Conservation (phyloP, 2,888 invertebrate genomes). For the Synergus umbraculus region DNA sequence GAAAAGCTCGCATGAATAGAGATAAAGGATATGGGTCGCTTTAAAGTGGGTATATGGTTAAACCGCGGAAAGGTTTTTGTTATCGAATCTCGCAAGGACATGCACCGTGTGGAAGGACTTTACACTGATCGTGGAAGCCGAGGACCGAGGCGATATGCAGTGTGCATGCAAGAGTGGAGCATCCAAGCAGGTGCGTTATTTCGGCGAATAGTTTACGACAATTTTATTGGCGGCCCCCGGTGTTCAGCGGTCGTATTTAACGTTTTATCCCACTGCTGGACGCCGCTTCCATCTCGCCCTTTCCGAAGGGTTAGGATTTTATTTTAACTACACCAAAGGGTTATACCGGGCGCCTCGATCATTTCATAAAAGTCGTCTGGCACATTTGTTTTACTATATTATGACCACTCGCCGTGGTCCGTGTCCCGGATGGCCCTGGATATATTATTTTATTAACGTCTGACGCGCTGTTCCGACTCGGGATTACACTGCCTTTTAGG, state of each 20-base stretch:
- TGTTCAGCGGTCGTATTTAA: constrained; percentile 76
- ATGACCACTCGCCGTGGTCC: constrained; percentile 67
- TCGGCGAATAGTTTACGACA: constrained; percentile 73
- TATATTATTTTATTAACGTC: constrained; percentile 71
- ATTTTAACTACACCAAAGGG: constrained; percentile 63
- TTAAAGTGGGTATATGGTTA: background rate
- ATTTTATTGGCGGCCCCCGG: constrained; percentile 76
- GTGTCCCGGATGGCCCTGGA: constrained; percentile 57
- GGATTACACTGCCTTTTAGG: constrained; percentile 51
- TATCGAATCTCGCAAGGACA: background rate
- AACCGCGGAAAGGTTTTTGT: constrained; percentile 1
- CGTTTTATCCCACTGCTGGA: constrained; percentile 70
- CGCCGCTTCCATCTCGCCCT: constrained; percentile 50
- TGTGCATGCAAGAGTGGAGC: constrained; percentile 28
- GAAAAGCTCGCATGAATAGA: background rate
- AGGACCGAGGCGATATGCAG: background rate
- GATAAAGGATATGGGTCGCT: no score
- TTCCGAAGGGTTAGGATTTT: constrained; percentile 70
- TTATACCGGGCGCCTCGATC: constrained; percentile 59
- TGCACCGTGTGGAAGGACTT: background rate
- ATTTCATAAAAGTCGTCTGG: constrained; percentile 78
- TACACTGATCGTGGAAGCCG: constrained; percentile 17
- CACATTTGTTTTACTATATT: constrained; percentile 76
- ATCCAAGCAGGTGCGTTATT: constrained; percentile 73
- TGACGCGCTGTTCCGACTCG: constrained; percentile 53